Base-by-base conservation (phyloP, 1,140 invertebrate genomes). In the Anastrepha obliqua region DNA sequence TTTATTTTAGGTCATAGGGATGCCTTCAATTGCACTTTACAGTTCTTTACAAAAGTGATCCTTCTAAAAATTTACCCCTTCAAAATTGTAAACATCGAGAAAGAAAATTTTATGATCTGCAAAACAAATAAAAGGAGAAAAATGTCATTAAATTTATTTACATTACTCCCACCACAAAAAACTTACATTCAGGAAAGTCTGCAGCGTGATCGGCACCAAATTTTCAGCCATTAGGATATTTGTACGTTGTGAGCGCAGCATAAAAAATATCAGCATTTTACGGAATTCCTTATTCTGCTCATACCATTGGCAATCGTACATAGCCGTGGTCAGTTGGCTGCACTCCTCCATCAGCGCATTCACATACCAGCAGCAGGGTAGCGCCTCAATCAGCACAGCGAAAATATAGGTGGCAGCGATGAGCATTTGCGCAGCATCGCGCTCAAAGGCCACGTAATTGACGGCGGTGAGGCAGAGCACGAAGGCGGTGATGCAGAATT, bases 211-310 rank as follows among this genome's bases (percentile, higher is more conserved):
- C 44, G 88, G 87, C 74, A 85, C 87, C 64, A 89, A 86, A 67
- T 88, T 86, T 4, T 87, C 88, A 1, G 88, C 88, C 65, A 86
- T 74, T 15, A 89, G 60, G 0, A 86, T 42, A 29, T 64, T 86
- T 13, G 85, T 64, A 11, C 78, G 86, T 42, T 89, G 88, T 2
- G 88, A 87, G 17, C 87, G 87, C 67, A 88, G 87, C 88, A 89
- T 89, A n/a, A 89, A 88, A 60, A 88, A 86, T 0, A 89, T 89
- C 17, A 89, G 81, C 17, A 81, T 87, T 87, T 88, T 87, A 2
- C 87, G 87, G 78, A 89, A 89, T 78, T 85, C 74, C 8, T 29
- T 55, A 65, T 86, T 85, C 59, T 89, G 88, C 17, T 86, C 87
- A 59, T 62, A 85, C 88, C 88, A 89, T 62, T 88, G 86, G 59